A percentile compares a stretch with the other conserved stretches of the same genome.
Conservation (phyloP, 2,888 invertebrate genomes). For the Allolobophora icterica region DNA sequence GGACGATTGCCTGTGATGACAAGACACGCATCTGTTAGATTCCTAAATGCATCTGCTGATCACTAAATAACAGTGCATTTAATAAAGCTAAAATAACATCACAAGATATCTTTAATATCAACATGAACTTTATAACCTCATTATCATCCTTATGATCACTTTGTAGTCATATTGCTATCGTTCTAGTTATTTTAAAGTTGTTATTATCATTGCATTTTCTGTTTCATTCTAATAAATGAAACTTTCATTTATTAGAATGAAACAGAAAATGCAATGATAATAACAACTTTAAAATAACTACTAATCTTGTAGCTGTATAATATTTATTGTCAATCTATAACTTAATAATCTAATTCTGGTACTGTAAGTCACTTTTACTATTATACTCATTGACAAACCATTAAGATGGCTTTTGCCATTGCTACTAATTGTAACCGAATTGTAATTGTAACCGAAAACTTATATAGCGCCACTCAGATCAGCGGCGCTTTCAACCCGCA, state of each 20-base stretch:
- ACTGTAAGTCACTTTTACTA: too few species aligned
- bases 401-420: neutral
- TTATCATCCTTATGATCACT: neutral
- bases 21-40: neutral
- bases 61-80: neutral
- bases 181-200: neutral
- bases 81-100: neutral
- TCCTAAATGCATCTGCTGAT: neutral
- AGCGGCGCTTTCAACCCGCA: too few species aligned
- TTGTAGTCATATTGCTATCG: neutral
- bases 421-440: too few species aligned
- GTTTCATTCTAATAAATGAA: too few species aligned
- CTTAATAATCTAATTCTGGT: too few species aligned
- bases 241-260: too few species aligned
- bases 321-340: neutral
- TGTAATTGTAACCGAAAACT: too few species aligned
- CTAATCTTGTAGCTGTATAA: neutral
- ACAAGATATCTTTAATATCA: neutral
- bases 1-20: slow-evolving; percentile 61
- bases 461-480: too few species aligned
- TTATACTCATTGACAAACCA: too few species aligned
- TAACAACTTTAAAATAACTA: neutral
- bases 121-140: neutral
- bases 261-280: neutral
- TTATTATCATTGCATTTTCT: neutral